Conservation (phyloP, 2,888 invertebrate species). For the Ischnura elegans region DNA sequence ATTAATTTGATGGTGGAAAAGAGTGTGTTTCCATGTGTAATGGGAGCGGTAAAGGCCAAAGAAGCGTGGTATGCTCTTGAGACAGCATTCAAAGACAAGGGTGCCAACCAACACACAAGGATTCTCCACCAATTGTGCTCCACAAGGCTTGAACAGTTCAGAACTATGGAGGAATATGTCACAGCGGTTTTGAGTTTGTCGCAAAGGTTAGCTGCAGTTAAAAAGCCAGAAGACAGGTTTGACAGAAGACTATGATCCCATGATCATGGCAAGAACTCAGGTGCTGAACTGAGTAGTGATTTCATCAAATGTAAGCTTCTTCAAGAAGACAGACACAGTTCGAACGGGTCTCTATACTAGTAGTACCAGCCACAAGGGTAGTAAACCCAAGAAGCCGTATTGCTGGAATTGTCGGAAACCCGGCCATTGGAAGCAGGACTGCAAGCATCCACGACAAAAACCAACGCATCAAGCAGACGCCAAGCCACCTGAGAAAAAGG, state of each 20-base stretch:
- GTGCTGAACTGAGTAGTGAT: constrained; percentile 49
- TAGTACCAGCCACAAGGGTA: neutral
- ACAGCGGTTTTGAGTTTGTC: too few species aligned
- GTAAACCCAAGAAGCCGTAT: neutral
- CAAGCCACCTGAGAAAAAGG: neutral
- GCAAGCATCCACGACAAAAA: neutral
- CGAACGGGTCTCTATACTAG: neutral
- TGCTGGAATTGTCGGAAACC: neutral
- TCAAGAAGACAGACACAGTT: constrained; percentile 47
- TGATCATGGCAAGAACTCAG: constrained; percentile 70
- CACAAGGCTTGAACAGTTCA: too few species aligned
- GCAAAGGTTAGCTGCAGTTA: too few species aligned
- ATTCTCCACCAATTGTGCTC: too few species aligned
- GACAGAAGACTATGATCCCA: constrained; percentile 69
- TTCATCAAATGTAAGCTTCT: constrained; percentile 65
- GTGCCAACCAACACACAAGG: too few species aligned
- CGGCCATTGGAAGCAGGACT: neutral
- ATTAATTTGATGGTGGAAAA: too few species aligned
- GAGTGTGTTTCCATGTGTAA: too few species aligned
- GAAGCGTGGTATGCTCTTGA: too few species aligned
- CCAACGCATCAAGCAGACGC: neutral
- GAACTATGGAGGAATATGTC: too few species aligned
- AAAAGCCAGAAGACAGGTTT: constrained; percentile 64
- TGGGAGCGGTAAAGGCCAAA: too few species aligned
- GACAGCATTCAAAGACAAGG: too few species aligned